These are phyloP conservation scores for Kryptolebias ocellatus DNA, from an alignment of 2,797 vertebrate species.

Conservation along the genomic window DNA sequence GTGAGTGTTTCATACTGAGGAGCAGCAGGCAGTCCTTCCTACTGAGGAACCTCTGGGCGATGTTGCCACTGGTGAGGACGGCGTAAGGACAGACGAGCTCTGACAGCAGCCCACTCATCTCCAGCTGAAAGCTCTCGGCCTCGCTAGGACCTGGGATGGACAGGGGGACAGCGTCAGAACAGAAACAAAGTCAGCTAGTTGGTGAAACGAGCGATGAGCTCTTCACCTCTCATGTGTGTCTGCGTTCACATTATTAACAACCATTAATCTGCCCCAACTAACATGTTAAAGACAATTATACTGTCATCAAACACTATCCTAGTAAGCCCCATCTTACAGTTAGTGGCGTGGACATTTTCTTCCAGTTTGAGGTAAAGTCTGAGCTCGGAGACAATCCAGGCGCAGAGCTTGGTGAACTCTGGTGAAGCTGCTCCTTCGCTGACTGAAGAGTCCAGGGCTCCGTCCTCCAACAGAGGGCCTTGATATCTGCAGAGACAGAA, in stretches of 20 bases:
- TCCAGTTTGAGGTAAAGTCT: slow-evolving; percentile 91
- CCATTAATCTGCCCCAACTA: too few species aligned
- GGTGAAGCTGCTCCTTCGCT: slow-evolving; percentile 88
- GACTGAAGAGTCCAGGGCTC: slow-evolving; percentile 86
- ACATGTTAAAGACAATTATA: too few species aligned
- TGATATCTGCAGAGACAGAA: slow-evolving; percentile 87
- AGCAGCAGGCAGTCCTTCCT: slow-evolving; percentile 92
- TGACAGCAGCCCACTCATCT: slow-evolving; percentile 93
- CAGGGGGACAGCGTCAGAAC: neutral
- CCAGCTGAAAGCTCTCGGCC: slow-evolving; percentile 94
- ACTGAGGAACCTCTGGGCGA: slow-evolving; percentile 90
- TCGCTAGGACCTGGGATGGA: slow-evolving; percentile 86
- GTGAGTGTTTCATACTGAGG: slow-evolving; percentile 84
- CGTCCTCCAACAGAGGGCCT: slow-evolving; percentile 92
- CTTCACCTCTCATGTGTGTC: too few species aligned
- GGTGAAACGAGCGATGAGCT: too few species aligned
- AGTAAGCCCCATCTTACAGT: slow-evolving; percentile 84
- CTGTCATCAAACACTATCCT: too few species aligned
- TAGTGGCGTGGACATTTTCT: slow-evolving; percentile 96
- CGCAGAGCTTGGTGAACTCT: slow-evolving; percentile 96
- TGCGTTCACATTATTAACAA: too few species aligned
- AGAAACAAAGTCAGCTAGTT: too few species aligned
- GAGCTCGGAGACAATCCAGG: slow-evolving; percentile 93
- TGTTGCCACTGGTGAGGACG: slow-evolving; percentile 88
- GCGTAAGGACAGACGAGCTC: slow-evolving; percentile 94